These are phyloP conservation scores for Noctua janthe DNA, from an alignment of 2,888 invertebrate genomes.

Conservation along the genomic window DNA sequence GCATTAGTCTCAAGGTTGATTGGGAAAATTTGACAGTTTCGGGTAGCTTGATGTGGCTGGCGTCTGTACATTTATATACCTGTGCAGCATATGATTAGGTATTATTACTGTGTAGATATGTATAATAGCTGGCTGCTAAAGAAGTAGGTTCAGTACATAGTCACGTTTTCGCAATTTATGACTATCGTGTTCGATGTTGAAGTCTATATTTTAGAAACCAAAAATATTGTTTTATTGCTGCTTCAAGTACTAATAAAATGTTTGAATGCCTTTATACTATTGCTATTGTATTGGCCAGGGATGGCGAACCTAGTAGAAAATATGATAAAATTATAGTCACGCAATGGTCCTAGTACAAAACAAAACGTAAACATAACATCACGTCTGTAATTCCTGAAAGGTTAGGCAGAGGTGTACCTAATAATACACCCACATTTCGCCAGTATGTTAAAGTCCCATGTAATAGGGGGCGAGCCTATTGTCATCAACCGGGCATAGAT, in stretches of 20 bases:
- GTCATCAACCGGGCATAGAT: too few relatives aligned
- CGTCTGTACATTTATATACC: constrained; percentile 25
- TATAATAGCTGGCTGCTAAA: constrained; percentile 30
- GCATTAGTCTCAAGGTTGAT: too few relatives aligned
- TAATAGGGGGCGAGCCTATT: too few relatives aligned
- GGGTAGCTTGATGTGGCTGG: too few relatives aligned
- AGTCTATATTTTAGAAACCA: constrained; percentile 35
- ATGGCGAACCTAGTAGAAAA: background rate
- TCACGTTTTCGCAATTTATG: constrained; percentile 58
- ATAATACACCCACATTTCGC: too few relatives aligned
- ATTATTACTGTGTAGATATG: constrained; percentile 42
- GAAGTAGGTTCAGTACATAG: constrained; percentile 31
- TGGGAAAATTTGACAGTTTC: too few relatives aligned
- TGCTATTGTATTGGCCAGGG: background rate
- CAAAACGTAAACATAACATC: too few relatives aligned
- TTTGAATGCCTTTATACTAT: constrained; percentile 19
- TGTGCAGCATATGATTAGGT: constrained; percentile 46
- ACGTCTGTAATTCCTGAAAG: too few relatives aligned
- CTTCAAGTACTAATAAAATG: constrained; percentile 31
- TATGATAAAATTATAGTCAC: background rate
- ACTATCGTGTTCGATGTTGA: constrained; percentile 29
- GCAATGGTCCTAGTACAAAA: background rate
- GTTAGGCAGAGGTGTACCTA: too few relatives aligned
- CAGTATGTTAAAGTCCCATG: too few relatives aligned
- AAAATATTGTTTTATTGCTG: constrained; percentile 48